Evolutionary conservation across 2,797 vertebrate genomes (phyloP).

Genomic region (Podargus strigoides): DNA sequence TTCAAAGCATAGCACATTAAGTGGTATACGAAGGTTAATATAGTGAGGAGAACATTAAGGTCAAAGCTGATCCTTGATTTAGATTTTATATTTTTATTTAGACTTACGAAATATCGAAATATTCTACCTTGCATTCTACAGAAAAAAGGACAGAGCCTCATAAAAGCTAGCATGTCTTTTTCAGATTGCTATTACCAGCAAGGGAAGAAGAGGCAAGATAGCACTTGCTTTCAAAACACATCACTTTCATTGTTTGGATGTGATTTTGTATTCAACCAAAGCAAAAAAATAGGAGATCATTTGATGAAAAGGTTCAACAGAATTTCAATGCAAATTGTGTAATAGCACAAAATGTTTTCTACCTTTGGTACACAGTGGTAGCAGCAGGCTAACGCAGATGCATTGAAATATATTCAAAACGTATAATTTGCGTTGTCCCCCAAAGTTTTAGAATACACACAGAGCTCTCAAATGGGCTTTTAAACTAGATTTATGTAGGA

Average conservation of each 20-base stretch:
- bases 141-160: neutral
- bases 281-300: neutral
- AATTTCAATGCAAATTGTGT: neutral
- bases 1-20: neutral
- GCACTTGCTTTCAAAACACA: neutral
- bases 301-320: neutral
- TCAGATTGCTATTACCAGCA: neutral
- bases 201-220: neutral
- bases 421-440: neutral
- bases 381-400: neutral
- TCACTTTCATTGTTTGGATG: neutral
- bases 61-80: neutral
- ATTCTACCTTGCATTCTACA: neutral
- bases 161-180: neutral
- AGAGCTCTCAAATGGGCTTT: neutral
- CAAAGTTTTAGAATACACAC: neutral
- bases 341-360: neutral
- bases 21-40: neutral
- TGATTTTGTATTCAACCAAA: neutral
- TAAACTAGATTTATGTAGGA: neutral
- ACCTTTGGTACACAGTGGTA: neutral
- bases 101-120: neutral
- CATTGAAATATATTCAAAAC: neutral
- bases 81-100: neutral
- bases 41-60: neutral